Evolutionary conservation across 2,113 vertebrate genomes (phyloP).

Genomic region (Argyrosomus japonicus): DNA sequence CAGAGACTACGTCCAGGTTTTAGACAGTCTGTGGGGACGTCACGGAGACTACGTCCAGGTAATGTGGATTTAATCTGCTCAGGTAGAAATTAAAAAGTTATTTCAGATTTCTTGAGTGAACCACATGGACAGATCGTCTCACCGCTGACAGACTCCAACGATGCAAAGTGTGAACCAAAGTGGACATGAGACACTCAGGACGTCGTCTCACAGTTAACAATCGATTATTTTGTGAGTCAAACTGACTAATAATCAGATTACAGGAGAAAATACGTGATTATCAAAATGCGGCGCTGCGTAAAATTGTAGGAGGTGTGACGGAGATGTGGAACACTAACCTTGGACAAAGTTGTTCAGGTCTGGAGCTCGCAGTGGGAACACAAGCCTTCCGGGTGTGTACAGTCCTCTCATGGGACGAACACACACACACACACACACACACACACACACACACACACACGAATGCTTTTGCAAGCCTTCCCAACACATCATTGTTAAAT

Average conservation of each 20-base stretch:
- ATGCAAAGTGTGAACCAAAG: no score
- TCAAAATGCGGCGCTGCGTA: conserved; percentile 7
- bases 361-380: conserved; percentile 37
- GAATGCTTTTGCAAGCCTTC: conserved; percentile 63
- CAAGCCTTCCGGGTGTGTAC: conserved; percentile 39
- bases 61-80: no score
- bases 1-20: no score
- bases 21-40: no score
- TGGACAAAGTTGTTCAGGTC: conserved; percentile 31
- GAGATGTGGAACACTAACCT: conserved; percentile 36
- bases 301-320: conserved; percentile 7
- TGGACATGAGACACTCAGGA: background rate
- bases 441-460: no score
- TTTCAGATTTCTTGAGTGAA: no score
- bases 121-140: no score
- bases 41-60: no score
- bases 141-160: no score
- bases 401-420: conserved; percentile 42
- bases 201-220: background rate
- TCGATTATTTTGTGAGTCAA: background rate
- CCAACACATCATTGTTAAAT: conserved; percentile 80
- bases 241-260: background rate
- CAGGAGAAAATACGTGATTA: conserved; percentile 12
- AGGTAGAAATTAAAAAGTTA: no score
- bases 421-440: conserved; percentile 41